Conservation (phyloP, 2,113 vertebrate species). For the Chaenocephalus aceratus region DNA sequence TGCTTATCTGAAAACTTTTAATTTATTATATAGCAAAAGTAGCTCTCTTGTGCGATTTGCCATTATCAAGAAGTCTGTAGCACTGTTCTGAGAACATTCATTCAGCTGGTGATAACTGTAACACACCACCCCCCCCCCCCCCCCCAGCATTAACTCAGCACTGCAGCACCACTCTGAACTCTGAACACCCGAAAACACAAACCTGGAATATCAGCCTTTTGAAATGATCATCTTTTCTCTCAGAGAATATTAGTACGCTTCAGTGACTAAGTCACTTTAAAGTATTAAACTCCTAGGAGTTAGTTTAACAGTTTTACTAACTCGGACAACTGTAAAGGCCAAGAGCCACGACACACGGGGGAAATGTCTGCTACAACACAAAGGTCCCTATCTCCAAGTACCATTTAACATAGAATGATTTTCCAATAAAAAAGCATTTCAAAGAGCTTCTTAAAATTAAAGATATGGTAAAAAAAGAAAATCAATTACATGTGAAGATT, state of each 20-base stretch:
- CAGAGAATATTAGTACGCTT: constrained; percentile 98
- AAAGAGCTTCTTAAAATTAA: constrained; percentile 84
- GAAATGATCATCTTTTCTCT: constrained; percentile 95
- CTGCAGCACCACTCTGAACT: constrained; percentile 70
- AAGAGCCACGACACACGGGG: constrained; percentile 70
- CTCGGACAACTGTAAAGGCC: constrained; percentile 86
- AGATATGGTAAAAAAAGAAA: constrained; percentile 85
- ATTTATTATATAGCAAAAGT: constrained; percentile 97
- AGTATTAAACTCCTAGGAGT: constrained; percentile 99
- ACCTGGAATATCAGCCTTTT: constrained; percentile 64
- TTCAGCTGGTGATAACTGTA: constrained; percentile 57
- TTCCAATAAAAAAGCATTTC: constrained; percentile 60
- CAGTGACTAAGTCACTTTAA: constrained; percentile 97
- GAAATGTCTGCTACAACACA: constrained; percentile 65
- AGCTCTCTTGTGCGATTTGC: constrained; percentile 89
- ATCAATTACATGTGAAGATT: constrained; percentile 56
- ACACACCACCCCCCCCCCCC: no score
- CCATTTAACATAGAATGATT: constrained; percentile 71
- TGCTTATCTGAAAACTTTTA: constrained; percentile 88
- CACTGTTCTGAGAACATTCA: constrained; percentile 73
- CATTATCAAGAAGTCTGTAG: constrained; percentile 80
- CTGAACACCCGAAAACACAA: constrained; percentile 81
- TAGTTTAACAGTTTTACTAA: constrained; percentile 93
- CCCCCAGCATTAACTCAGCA: constrained; percentile 25
- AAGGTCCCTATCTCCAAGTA: constrained; percentile 65